Conservation (phyloP, 1,140 invertebrate genomes). For the Drosophila bocki region DNA sequence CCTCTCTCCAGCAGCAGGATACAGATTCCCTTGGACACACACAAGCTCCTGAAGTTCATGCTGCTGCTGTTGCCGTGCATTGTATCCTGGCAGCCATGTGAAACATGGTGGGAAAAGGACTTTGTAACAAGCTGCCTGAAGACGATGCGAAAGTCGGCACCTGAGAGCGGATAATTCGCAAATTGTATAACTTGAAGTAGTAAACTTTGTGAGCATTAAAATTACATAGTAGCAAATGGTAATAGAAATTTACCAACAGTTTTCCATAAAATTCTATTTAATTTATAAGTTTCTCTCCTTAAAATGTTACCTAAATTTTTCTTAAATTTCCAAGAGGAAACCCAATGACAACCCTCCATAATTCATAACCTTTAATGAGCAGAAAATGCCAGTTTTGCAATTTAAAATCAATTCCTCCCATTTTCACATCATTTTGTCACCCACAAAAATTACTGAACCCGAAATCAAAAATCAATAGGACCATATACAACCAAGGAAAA, state of each 20-base stretch:
- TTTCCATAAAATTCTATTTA: no score
- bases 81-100: conserved; percentile 15
- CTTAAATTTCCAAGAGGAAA: no score
- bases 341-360: not conserved
- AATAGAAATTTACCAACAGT: not conserved
- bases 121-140: conserved; percentile 19
- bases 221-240: conserved; percentile 7
- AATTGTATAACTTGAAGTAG: conserved; percentile 34
- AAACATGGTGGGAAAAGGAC: conserved; percentile 42
- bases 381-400: conserved; percentile 12
- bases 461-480: conserved; percentile 75
- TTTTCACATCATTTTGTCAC: conserved; percentile 55
- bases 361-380: conserved; percentile 13
- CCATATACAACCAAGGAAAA: conserved; percentile 17
- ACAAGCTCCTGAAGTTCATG: not conserved
- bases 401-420: conserved; percentile 22
- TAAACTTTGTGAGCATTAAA: conserved; percentile 19
- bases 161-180: conserved; percentile 34
- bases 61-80: conserved; percentile 6
- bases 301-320: not conserved
- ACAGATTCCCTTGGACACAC: conserved; percentile 33
- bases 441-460: conserved; percentile 64
- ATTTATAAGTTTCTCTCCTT: not conserved
- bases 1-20: conserved; percentile 38
- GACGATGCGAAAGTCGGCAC: conserved; percentile 11